phyloP scores from a whole-genome alignment of 2,113 vertebrate species.

The Anser cygnoides region DNA sequence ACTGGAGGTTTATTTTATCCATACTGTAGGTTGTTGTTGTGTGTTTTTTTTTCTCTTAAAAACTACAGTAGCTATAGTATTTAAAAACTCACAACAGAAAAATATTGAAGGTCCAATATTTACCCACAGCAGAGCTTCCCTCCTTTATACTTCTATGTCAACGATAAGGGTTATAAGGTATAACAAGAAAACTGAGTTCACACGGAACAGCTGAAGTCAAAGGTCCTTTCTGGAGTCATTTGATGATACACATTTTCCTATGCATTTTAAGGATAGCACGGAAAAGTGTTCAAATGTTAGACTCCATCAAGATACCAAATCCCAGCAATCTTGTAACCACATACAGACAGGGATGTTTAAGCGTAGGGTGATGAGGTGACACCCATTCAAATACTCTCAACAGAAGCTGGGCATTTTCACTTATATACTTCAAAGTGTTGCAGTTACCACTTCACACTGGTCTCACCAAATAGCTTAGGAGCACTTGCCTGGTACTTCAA shows the following conservation, averaged over 20 bases:
- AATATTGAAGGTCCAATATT: background rate
- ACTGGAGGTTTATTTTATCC: background rate
- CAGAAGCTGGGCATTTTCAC: background rate
- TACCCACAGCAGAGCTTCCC: background rate
- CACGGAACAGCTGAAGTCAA: background rate
- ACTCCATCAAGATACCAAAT: background rate
- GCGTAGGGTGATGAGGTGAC: rapidly evolving
- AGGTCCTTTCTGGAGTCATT: background rate
- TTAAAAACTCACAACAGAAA: background rate
- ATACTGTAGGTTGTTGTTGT: background rate
- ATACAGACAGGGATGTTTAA: background rate
- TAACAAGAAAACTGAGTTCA: background rate
- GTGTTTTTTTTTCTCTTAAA: background rate
- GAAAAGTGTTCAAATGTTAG: background rate
- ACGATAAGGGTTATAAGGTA: background rate
- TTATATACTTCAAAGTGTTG: background rate
- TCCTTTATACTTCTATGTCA: background rate
- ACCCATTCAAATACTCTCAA: background rate
- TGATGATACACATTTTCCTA: background rate
- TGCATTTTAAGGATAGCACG: background rate
- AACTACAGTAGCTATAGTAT: background rate
- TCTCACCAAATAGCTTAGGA: background rate
- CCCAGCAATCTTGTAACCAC: background rate
- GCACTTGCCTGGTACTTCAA: background rate
- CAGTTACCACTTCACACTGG: background rate